Conservation (phyloP, 2,113 vertebrate species). For the Megaceryle torquata region DNA sequence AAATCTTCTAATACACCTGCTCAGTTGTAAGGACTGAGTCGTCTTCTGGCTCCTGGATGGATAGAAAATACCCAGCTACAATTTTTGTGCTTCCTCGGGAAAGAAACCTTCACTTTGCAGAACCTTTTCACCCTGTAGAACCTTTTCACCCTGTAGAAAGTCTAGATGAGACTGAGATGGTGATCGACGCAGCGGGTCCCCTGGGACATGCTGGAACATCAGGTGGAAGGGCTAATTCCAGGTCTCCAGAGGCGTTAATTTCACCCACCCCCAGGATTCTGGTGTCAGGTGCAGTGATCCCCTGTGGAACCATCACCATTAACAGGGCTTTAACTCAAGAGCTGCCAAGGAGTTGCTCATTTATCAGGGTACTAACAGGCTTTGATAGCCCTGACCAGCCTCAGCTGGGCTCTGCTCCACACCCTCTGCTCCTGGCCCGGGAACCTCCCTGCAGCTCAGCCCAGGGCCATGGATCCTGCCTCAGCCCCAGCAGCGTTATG, state of each 20-base stretch:
- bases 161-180: background rate
- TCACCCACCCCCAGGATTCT: background rate
- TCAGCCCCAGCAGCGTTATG: background rate
- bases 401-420: background rate
- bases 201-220: background rate
- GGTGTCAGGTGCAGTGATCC: accelerated
- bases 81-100: background rate
- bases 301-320: background rate
- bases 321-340: background rate
- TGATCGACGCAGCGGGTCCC: background rate
- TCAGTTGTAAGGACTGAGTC: background rate
- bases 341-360: background rate
- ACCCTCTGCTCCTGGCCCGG: background rate
- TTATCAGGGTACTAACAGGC: background rate
- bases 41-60: background rate
- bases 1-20: no score
- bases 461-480: accelerated
- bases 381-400: background rate
- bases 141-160: background rate
- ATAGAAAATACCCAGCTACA: background rate
- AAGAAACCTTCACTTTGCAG: no score
- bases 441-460: background rate
- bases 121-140: background rate
- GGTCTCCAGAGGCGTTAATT: background rate
- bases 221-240: background rate